Evolutionary conservation across 2,888 invertebrate species (phyloP).

Genomic region (Heliconius aoede): DNA sequence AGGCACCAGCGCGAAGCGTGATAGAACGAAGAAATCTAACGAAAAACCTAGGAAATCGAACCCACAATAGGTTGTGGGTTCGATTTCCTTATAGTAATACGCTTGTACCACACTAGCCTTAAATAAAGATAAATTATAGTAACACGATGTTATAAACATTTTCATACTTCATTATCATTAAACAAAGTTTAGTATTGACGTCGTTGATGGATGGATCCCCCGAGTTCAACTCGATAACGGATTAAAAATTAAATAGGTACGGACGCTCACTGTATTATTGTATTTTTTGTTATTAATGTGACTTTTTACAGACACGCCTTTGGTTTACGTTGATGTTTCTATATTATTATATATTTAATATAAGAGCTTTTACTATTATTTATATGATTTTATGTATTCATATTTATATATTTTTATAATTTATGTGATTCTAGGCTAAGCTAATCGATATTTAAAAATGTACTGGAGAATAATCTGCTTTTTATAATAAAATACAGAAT

Average conservation of each 20-base stretch:
- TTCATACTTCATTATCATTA: slow-evolving; percentile 6
- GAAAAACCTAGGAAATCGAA: background rate
- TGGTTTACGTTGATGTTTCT: too few relatives aligned
- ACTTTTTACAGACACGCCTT: background rate
- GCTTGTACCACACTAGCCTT: background rate
- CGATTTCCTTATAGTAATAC: background rate
- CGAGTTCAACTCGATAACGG: slow-evolving; percentile 26
- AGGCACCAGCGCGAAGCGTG: too few relatives aligned
- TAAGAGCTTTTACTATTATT: too few relatives aligned
- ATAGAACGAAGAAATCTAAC: background rate
- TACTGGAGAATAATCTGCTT: too few relatives aligned
- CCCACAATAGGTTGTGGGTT: background rate
- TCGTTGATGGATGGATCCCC: slow-evolving; percentile 32
- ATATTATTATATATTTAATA: too few relatives aligned
- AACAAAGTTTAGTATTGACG: slow-evolving; percentile 20
- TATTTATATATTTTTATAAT: too few relatives aligned
- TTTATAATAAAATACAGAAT: too few relatives aligned
- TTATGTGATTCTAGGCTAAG: too few relatives aligned
- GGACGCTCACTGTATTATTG: slow-evolving; percentile 6
- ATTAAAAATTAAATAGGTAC: slow-evolving; percentile 28
- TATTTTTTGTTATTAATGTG: slow-evolving; percentile 11
- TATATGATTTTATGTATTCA: too few relatives aligned
- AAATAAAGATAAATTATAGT: background rate
- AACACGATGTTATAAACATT: background rate
- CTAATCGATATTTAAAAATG: too few relatives aligned